These are phyloP conservation scores for Theristicus caerulescens DNA, from an alignment of 2,113 vertebrate genomes.

Conservation along the genomic window DNA sequence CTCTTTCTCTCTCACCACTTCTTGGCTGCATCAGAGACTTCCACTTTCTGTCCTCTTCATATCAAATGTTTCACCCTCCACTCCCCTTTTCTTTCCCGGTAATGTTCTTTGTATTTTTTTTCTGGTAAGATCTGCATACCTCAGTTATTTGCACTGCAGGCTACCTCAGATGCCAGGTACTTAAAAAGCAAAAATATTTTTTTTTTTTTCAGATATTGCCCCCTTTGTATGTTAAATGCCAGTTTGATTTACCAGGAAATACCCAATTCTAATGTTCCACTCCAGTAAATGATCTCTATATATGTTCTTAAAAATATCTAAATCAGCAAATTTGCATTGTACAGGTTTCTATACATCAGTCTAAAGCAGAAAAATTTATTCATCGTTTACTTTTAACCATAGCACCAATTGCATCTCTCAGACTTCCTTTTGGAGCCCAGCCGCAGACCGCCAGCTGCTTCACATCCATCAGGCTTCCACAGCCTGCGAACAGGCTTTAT, in stretches of 20 bases:
- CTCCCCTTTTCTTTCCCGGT: neutral
- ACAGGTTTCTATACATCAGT: conserved; percentile 55
- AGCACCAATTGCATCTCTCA: conserved; percentile 66
- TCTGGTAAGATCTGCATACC: neutral
- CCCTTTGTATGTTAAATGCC: conserved; percentile 3
- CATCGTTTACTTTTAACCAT: conserved; percentile 68
- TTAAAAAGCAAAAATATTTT: neutral
- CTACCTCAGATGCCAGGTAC: neutral
- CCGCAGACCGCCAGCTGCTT: conserved; percentile 72
- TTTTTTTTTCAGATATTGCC: neutral
- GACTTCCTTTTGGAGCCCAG: conserved; percentile 56
- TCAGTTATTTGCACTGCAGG: neutral
- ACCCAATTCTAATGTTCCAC: conserved; percentile 55
- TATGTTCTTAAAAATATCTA: conserved; percentile 64
- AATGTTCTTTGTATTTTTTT: neutral
- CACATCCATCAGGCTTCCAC: conserved; percentile 69
- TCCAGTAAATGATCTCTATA: conserved; percentile 49
- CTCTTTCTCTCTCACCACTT: neutral
- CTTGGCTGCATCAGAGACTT: neutral
- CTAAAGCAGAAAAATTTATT: conserved; percentile 67
- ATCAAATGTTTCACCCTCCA: neutral
- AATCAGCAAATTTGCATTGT: conserved; percentile 66
- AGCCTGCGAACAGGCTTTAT: conserved; percentile 71
- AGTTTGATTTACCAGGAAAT: conserved; percentile 56
- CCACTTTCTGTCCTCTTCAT: neutral